Evolutionary conservation across 2,888 invertebrate species (phyloP).

Genomic region (Megastigmus dorsalis): DNA sequence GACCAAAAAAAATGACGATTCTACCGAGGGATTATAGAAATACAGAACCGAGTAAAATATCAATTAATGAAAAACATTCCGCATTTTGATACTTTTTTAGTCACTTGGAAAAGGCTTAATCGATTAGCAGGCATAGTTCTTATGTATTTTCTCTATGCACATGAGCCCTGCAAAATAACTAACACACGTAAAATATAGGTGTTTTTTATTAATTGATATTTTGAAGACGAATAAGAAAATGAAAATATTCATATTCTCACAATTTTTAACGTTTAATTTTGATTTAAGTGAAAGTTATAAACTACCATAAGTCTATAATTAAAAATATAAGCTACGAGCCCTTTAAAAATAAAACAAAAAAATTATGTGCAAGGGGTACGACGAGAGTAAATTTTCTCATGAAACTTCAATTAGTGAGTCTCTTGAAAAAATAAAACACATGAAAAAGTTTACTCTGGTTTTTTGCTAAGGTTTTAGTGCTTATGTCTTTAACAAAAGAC

Average conservation of each 20-base stretch:
- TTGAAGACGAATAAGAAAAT: neutral
- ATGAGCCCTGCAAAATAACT: neutral
- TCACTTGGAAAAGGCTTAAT: conserved; percentile 1
- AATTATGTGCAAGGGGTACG: conserved; percentile 33
- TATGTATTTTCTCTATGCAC: conserved; percentile 21
- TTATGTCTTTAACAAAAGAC: conserved; percentile 52
- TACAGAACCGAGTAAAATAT: conserved; percentile 2
- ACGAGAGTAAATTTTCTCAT: conserved; percentile 39
- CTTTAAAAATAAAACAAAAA: conserved; percentile 40
- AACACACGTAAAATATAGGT: conserved; percentile 15
- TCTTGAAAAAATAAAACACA: conserved; percentile 27
- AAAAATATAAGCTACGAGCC: conserved; percentile 51
- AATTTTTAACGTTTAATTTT: conserved; percentile 47
- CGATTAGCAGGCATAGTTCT: conserved; percentile 16
- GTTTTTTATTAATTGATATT: conserved; percentile 52
- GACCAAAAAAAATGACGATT: conserved; percentile 29
- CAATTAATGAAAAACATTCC: conserved; percentile 46
- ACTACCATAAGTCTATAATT: conserved; percentile 41
- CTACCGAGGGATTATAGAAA: conserved; percentile 8
- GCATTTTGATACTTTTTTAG: conserved; percentile 52
- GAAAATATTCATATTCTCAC: conserved; percentile 47
- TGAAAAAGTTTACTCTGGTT: conserved; percentile 48
- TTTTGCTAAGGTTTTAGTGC: conserved; percentile 52
- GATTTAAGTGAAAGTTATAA: conserved; percentile 41
- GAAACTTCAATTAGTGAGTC: neutral